A percentile compares a stretch with the other conserved stretches of the same genome.
phyloP scores from a whole-genome alignment of 2,797 vertebrate genomes.

The Morelia viridis region DNA sequence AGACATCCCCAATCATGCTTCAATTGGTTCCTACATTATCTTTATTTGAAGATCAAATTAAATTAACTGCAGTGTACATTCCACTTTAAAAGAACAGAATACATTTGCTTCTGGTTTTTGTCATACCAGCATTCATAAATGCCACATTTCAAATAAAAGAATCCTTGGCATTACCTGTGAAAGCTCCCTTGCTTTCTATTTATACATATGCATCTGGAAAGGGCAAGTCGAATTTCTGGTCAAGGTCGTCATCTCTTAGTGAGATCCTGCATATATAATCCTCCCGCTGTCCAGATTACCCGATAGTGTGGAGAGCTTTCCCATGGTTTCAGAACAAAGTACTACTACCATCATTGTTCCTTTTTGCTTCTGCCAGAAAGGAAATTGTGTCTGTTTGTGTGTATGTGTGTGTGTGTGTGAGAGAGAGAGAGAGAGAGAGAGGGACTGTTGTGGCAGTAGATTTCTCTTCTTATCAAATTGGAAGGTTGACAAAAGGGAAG shows the following conservation, averaged over 20 bases:
- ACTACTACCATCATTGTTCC: background rate
- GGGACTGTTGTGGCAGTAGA: background rate
- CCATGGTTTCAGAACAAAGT: background rate
- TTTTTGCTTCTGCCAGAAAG: background rate
- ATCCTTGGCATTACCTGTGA: background rate
- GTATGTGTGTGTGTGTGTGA: background rate
- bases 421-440: background rate
- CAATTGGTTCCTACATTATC: background rate
- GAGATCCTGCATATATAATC: background rate
- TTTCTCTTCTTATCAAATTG: background rate
- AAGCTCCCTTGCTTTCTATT: background rate
- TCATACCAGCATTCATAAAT: background rate
- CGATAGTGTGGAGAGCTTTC: background rate
- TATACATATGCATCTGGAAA: background rate
- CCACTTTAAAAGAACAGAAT: slow-evolving; percentile 7
- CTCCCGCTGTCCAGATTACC: background rate
- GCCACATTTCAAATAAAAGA: background rate
- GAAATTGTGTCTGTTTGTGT: background rate
- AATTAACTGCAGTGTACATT: slow-evolving; percentile 8
- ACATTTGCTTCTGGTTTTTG: background rate
- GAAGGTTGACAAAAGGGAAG: background rate
- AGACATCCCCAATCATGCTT: slow-evolving; percentile 4
- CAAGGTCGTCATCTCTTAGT: background rate
- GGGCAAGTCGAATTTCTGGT: background rate
- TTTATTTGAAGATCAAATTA: slow-evolving; percentile 10